Percentiles rank a stretch among this genome's conserved stretches.
phyloP scores from a whole-genome alignment of 1,140 invertebrate species.

The Megalonaias nervosa region DNA sequence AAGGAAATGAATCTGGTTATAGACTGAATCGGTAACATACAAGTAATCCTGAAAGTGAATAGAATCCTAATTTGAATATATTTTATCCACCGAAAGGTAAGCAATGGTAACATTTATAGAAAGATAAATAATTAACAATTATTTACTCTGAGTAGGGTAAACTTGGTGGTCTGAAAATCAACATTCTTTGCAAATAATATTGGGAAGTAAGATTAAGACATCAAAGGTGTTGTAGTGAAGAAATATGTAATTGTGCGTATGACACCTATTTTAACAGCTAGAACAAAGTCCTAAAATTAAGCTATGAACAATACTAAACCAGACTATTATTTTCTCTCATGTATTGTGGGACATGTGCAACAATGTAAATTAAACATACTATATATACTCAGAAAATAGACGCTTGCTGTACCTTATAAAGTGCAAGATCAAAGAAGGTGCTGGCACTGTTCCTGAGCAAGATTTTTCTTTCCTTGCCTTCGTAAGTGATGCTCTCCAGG shows the following conservation, averaged over 20 bases:
- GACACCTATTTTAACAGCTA: background rate
- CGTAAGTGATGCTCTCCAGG: background rate
- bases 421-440: background rate
- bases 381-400: background rate
- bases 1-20: too few relatives aligned
- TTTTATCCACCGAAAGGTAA: too few relatives aligned
- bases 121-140: too few relatives aligned
- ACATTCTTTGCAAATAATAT: too few relatives aligned
- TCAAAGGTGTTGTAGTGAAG: background rate
- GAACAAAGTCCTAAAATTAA: background rate
- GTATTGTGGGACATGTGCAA: background rate
- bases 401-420: slow-evolving; percentile 5
- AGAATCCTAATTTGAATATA: too few relatives aligned
- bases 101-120: too few relatives aligned
- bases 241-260: background rate
- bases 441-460: too few relatives aligned
- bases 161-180: too few relatives aligned
- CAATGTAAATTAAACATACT: background rate
- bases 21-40: too few relatives aligned
- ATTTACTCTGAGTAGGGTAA: too few relatives aligned
- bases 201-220: too few relatives aligned
- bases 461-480: background rate
- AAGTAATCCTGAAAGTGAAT: too few relatives aligned
- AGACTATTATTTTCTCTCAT: background rate
- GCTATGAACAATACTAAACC: background rate